Evolutionary conservation across 1,140 invertebrate genomes (phyloP).

Genomic region (Sitodiplosis mosellana): DNA sequence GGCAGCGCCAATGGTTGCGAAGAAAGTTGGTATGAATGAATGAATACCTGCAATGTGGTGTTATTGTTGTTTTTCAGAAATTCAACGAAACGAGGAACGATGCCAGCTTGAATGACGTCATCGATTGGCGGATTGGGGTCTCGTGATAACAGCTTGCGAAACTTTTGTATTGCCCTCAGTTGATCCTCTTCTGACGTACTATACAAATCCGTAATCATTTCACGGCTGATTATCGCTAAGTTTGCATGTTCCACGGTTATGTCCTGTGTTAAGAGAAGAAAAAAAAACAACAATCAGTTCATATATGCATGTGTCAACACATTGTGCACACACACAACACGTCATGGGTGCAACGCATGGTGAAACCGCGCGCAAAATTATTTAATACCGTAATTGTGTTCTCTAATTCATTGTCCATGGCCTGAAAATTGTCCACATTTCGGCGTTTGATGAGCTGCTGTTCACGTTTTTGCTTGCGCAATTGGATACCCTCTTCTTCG

Average conservation of each 20-base stretch:
- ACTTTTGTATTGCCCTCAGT: slow-evolving; percentile 80
- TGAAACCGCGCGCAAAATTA: not conserved
- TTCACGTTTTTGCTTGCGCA: slow-evolving; percentile 89
- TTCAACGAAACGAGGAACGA: slow-evolving; percentile 89
- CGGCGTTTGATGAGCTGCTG: slow-evolving; percentile 80
- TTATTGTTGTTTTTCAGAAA: slow-evolving; percentile 74
- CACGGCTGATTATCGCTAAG: slow-evolving; percentile 38
- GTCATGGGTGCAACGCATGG: too few species aligned
- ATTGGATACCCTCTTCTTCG: slow-evolving; percentile 91
- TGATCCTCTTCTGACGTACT: slow-evolving; percentile 64
- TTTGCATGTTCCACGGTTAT: not conserved
- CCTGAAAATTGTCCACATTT: slow-evolving; percentile 47
- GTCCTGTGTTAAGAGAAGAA: too few species aligned
- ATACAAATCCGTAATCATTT: slow-evolving; percentile 73
- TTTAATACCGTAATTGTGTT: not conserved
- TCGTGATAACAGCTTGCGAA: slow-evolving; percentile 81
- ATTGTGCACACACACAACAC: too few species aligned
- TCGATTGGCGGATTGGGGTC: slow-evolving; percentile 97
- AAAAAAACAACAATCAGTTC: too few species aligned
- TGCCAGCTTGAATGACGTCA: slow-evolving; percentile 92
- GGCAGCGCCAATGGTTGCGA: too few species aligned
- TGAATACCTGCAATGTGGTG: slow-evolving; percentile 60
- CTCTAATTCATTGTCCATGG: not conserved
- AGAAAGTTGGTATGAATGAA: not conserved
- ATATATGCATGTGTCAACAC: too few species aligned